Evolutionary conservation across 2,888 invertebrate species (phyloP).

Genomic region (Muschampia staudingeri): DNA sequence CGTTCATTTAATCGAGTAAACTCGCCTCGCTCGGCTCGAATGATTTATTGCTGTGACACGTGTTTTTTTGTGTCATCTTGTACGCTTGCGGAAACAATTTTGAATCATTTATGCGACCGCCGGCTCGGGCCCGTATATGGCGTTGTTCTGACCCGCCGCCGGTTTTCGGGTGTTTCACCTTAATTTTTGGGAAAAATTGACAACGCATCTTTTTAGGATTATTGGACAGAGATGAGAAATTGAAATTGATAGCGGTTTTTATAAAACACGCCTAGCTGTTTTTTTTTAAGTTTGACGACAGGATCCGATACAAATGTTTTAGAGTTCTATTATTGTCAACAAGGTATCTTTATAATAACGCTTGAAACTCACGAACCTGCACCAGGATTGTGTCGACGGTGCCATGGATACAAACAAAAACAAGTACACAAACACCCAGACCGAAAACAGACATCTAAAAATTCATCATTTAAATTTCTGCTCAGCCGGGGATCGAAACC

Average conservation of each 20-base stretch:
- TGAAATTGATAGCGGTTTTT: slow-evolving; percentile 78
- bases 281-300: background rate
- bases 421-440: too few relatives aligned
- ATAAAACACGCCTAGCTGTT: background rate
- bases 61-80: slow-evolving; percentile 82
- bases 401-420: too few relatives aligned
- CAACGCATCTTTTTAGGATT: slow-evolving; percentile 74
- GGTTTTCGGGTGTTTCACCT: slow-evolving; percentile 82
- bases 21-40: slow-evolving; percentile 82
- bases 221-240: slow-evolving; percentile 77
- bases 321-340: too few relatives aligned
- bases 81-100: slow-evolving; percentile 88
- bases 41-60: slow-evolving; percentile 90
- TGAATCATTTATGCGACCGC: slow-evolving; percentile 89
- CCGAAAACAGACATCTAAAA: too few relatives aligned
- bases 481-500: too few relatives aligned
- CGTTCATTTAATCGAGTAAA: slow-evolving; percentile 89
- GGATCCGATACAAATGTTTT: too few relatives aligned
- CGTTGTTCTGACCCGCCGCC: slow-evolving; percentile 73
- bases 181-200: slow-evolving; percentile 69
- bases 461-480: too few relatives aligned
- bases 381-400: too few relatives aligned
- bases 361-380: too few relatives aligned
- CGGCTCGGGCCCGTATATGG: slow-evolving; percentile 71
- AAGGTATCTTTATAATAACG: too few relatives aligned